Conservation (phyloP, 2,888 invertebrate species). For the Loripinus fragilis region DNA sequence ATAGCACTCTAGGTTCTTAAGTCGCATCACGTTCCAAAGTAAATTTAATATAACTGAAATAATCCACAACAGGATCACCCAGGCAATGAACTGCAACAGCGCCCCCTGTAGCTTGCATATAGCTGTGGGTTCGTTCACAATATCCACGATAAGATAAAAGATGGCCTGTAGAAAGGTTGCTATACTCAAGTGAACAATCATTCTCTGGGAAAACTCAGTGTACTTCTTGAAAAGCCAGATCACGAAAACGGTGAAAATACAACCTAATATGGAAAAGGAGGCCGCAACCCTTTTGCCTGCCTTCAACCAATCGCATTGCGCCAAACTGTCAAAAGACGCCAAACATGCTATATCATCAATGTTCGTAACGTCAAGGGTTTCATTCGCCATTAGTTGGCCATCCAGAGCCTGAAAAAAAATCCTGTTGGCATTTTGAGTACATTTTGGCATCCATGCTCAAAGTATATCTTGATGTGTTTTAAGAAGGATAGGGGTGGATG, state of each 20-base stretch:
- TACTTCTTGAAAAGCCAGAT: conserved; percentile 9
- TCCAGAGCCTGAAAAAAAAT: too few species aligned
- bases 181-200: conserved; percentile 6
- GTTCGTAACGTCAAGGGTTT: too few species aligned
- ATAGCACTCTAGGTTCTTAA: not conserved
- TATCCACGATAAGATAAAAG: conserved; percentile 2
- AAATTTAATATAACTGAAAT: not conserved
- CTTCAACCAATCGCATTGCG: not conserved
- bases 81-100: conserved; percentile 1
- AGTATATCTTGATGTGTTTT: too few species aligned
- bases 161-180: conserved; percentile 12
- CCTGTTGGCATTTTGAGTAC: too few species aligned
- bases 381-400: too few species aligned
- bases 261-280: not conserved
- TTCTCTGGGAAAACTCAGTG: conserved; percentile 13
- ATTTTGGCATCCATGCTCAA: too few species aligned
- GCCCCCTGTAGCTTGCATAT: not conserved
- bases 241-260: not conserved
- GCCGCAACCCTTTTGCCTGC: not conserved
- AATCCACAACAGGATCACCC: conserved; percentile 11
- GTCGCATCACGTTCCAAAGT: not conserved
- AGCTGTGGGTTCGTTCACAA: not conserved
- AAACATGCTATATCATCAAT: not conserved
- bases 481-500: too few species aligned
- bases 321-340: not conserved